Conservation (phyloP, 2,888 invertebrate species). For the Arge pagana region DNA sequence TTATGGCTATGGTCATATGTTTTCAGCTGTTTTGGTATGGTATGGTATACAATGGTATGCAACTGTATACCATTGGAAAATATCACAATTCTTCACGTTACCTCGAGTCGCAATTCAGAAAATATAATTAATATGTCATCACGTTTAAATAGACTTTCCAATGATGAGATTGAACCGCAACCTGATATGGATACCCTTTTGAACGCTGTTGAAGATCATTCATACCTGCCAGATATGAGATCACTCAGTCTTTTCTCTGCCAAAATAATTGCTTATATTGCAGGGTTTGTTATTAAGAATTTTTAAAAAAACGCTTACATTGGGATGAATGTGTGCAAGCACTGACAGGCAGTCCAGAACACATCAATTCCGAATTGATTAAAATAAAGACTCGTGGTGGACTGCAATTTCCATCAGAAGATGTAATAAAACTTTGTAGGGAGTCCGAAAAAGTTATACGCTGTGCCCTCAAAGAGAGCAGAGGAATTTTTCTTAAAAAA, state of each 20-base stretch:
- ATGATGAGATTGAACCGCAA: conserved; percentile 1
- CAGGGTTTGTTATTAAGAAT: conserved; percentile 11
- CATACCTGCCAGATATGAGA: neutral
- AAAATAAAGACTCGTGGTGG: conserved; percentile 1
- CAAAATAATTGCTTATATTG: conserved; percentile 4
- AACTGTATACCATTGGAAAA: conserved; percentile 4
- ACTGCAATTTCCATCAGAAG: conserved; percentile 1
- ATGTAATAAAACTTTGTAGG: conserved; percentile 4
- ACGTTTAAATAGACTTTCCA: neutral
- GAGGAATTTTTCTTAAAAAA: conserved; percentile 3
- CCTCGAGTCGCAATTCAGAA: neutral
- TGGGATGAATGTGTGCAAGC: conserved; percentile 7
- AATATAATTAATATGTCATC: neutral
- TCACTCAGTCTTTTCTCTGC: neutral
- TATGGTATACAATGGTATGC: too few relatives aligned
- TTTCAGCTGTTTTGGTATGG: too few relatives aligned
- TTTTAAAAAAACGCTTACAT: conserved; percentile 2
- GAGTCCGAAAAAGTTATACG: neutral
- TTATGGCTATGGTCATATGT: too few relatives aligned
- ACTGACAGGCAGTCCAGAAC: neutral
- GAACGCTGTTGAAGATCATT: neutral
- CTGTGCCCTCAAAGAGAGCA: conserved; percentile 2
- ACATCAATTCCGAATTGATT: neutral
- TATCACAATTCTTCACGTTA: neutral
- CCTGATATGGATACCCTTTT: neutral